Evolutionary conservation across 2,797 vertebrate species (phyloP).

Genomic region (Discoglossus pictus): DNA sequence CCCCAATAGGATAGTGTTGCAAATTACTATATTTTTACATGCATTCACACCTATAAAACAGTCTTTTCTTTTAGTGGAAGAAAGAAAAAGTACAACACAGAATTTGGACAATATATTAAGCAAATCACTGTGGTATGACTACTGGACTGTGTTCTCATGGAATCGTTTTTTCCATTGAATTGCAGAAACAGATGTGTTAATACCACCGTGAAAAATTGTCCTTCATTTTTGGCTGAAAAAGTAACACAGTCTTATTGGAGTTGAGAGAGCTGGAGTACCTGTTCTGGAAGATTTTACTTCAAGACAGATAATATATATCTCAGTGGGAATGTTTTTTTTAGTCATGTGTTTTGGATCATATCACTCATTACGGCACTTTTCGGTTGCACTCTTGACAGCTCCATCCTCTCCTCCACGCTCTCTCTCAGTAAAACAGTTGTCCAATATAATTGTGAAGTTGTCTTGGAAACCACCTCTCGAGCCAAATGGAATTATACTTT

Average conservation of each 20-base stretch:
- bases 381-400: constrained; percentile 74
- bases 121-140: constrained; percentile 64
- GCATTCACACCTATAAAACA: constrained; percentile 57
- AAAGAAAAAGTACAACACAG: constrained; percentile 48
- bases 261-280: constrained; percentile 46
- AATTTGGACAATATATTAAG: constrained; percentile 57
- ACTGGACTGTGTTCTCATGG: constrained; percentile 71
- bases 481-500: constrained; percentile 92
- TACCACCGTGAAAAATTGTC: constrained; percentile 71
- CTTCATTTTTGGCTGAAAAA: constrained; percentile 66
- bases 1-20: constrained; percentile 46
- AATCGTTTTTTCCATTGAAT: constrained; percentile 72
- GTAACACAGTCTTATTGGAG: constrained; percentile 58
- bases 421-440: constrained; percentile 84
- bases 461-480: constrained; percentile 88
- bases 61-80: constrained; percentile 59
- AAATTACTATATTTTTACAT: constrained; percentile 49
- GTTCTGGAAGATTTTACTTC: constrained; percentile 51
- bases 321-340: constrained; percentile 20
- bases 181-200: constrained; percentile 75
- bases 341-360: constrained; percentile 33
- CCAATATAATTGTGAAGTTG: constrained; percentile 85
- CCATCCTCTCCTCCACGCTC: constrained; percentile 88
- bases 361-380: constrained; percentile 34
- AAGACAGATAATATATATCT: constrained; percentile 53